Evolutionary conservation across 2,888 invertebrate species (phyloP), one percentile per base, ranked within the genome.

Genomic region (Sminthurinus aureus): DNA sequence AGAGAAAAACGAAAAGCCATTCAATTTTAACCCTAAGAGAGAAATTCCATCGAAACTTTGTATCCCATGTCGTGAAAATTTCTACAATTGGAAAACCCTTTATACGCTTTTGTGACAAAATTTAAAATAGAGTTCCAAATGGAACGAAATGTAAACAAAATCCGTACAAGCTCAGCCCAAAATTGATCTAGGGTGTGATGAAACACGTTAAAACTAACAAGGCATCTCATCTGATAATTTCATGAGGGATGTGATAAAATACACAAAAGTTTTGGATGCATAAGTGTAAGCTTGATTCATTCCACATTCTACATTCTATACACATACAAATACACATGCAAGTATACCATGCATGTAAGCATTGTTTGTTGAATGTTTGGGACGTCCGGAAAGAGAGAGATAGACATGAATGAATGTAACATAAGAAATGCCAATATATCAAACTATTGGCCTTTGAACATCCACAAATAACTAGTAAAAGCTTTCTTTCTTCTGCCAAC

Each of bases 381-480:
- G 38, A 38, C 58, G 58, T 15, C 58, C 18, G 15, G 64, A 58
- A 12, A 58, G 78, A 64, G 78, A 24, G 64, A 78, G 78, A 51
- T 78, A 78, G 78, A 66, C 80, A 81, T 81, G 69, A 50, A 75
- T 38, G 58, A 58, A 18, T 76, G 78, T 73, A 78, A 78, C 78
- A 79, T 73, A 84, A 24, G 81, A 78, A 77, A 81, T 81, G 51
- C 81, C 81, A 84, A 84, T 84, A 81, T 84, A 77, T 84, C 81
- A 84, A 38, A 71, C 78, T 78, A 78, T 84, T 76, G 64, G 66
- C 83, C 75, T 84, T 84, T 84, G 77, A 78, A 78, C 79, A 80
- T 80, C 74, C 66, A 69, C 84, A 81, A 84, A 81, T 84, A 78
- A 67, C 74, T 77, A 81, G 84, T 84, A 84, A 84, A 84, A 82